These are phyloP conservation scores for Crenuchus spilurus DNA, from an alignment of 2,797 vertebrate genomes.

Conservation along the genomic window DNA sequence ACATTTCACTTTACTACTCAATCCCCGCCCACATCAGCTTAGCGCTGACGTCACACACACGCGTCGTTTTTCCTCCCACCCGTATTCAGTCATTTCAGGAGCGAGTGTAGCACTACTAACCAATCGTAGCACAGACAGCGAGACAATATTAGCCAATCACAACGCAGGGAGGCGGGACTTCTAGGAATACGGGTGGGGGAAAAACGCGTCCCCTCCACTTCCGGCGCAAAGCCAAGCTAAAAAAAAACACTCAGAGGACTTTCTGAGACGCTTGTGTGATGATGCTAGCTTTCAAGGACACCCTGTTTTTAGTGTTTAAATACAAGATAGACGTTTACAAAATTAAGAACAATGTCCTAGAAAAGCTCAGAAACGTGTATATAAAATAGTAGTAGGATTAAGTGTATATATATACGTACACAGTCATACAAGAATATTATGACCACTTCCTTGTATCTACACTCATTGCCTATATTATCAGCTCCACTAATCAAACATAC, in stretches of 20 bases:
- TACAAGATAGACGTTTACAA: background rate
- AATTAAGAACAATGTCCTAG: background rate
- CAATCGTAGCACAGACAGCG: background rate
- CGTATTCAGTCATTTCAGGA: background rate
- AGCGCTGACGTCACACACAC: slow-evolving; percentile 59
- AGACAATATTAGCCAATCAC: background rate
- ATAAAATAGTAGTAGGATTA: no score
- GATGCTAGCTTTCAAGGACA: background rate
- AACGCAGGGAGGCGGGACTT: background rate
- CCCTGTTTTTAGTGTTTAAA: background rate
- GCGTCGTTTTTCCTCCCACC: background rate
- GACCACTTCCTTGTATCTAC: no score
- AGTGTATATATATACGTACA: no score
- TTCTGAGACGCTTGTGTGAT: background rate
- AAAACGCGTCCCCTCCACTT: slow-evolving; percentile 50
- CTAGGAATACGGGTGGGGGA: background rate
- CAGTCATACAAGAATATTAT: no score
- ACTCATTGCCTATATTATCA: no score
- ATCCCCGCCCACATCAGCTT: slow-evolving; percentile 63
- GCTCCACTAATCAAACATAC: no score
- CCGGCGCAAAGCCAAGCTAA: slow-evolving; percentile 42
- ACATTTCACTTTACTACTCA: slow-evolving; percentile 55
- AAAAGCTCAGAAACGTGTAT: background rate
- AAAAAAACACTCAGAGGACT: slow-evolving; percentile 1
- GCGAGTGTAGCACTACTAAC: background rate